Percentiles rank a stretch among this genome's conserved stretches.
phyloP scores from a whole-genome alignment of 2,888 invertebrate species.

The Dyspetes luteomarginatus region DNA sequence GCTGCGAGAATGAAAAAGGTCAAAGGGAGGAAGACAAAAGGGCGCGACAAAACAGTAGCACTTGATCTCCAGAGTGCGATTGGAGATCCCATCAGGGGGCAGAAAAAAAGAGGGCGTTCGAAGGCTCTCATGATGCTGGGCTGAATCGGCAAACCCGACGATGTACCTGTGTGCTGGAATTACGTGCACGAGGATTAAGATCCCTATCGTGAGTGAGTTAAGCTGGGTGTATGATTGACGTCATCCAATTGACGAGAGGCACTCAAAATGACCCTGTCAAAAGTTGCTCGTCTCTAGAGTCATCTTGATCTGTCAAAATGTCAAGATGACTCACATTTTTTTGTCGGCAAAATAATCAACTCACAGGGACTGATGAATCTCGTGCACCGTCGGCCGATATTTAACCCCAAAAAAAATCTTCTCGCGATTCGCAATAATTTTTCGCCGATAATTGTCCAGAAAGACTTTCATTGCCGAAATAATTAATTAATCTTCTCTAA shows the following conservation, averaged over 20 bases:
- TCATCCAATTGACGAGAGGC: constrained; percentile 66
- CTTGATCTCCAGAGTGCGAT: constrained; percentile 71
- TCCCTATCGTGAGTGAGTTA: constrained; percentile 70
- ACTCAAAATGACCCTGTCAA: constrained; percentile 7
- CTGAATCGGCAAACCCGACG: constrained; percentile 27
- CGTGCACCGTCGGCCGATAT: constrained; percentile 44
- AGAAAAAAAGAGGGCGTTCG: background rate
- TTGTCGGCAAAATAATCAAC: constrained; percentile 26
- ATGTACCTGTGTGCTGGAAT: constrained; percentile 72
- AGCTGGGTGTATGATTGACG: constrained; percentile 66
- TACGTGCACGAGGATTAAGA: constrained; percentile 71
- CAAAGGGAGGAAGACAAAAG: constrained; percentile 64
- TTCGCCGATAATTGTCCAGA: background rate
- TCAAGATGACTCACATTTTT: constrained; percentile 55
- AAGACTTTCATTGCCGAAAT: background rate
- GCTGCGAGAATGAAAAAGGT: background rate
- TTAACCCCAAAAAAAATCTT: background rate
- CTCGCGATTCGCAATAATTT: background rate
- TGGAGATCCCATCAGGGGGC: constrained; percentile 47
- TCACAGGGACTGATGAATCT: background rate
- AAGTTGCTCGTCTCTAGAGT: constrained; percentile 35
- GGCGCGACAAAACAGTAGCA: constrained; percentile 76
- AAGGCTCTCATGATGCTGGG: constrained; percentile 29
- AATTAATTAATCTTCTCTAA: background rate
- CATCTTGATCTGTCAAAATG: constrained; percentile 57